Base-by-base conservation (phyloP, 1,140 invertebrate species). In the Drosophila albomicans region DNA sequence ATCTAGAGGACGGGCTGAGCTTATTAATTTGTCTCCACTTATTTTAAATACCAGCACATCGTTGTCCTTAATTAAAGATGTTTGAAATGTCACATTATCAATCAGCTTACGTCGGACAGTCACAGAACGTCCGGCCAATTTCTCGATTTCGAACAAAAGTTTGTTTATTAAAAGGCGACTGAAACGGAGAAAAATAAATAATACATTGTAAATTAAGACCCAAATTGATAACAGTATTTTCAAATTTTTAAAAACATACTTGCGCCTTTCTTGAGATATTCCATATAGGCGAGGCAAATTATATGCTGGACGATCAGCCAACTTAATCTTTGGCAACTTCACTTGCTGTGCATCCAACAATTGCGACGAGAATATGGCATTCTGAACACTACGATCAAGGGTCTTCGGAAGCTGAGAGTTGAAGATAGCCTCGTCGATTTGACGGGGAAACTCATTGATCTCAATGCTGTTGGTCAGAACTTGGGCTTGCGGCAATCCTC, bases 261-360 rank as follows among this genome's bases (percentile, higher is more conserved):
- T 95, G 93, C 94, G 94, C 89, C 96, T 94, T 49, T 93, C 91
- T 56, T 94, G 93, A 5, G 95, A 95, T 43, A 98, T 95, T 15
- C 97, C 97, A 89, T 95, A 96, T 64, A 94, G 93, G 80, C 96
- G 94, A 10, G 95, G 94, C 91, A 96, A 96, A 75, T 94, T 95
- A 92, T 93, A 97, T 20, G 95, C 94, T 46, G 96, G 96, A 81
- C 95, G 94, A 35, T 94, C 84, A 5, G 94, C 93, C 88, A 97
- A 95, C 92, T 95, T 95, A 1, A 94, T 93, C 93, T 95, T 96
- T 7, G 96, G 96, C 51, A 98, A 91, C 85, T 95, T 96, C 67
- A 95, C 93, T 91, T 97, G 96, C 82, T 96, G 94, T 38, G 96
- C 95, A 93, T 98, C 97, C 94, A 96, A 97, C 52, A 97, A 92